Evolutionary conservation across 2,113 vertebrate genomes (phyloP).

Genomic region (Ciconia boyciana): DNA sequence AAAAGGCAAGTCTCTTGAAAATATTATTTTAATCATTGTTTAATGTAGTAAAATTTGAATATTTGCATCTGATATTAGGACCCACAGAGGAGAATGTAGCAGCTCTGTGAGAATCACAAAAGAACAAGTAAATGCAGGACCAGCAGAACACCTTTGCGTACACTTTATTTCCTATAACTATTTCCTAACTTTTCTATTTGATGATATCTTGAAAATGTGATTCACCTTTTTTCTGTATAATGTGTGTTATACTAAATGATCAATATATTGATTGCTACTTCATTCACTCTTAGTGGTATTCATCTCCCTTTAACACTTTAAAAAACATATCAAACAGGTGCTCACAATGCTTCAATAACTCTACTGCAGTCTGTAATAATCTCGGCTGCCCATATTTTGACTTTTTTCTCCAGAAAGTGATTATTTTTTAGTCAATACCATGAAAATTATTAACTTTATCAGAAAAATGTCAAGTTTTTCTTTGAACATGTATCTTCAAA

Average conservation of each 20-base stretch:
- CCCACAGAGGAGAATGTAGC: neutral
- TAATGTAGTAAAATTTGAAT: neutral
- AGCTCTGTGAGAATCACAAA: neutral
- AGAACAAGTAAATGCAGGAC: neutral
- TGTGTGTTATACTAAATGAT: neutral
- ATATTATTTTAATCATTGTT: neutral
- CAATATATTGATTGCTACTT: neutral
- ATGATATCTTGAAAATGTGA: neutral
- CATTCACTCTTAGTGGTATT: neutral
- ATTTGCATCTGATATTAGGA: neutral
- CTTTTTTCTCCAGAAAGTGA: neutral
- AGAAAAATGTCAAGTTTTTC: neutral
- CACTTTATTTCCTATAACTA: neutral
- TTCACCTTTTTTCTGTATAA: neutral
- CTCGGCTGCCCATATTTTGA: neutral
- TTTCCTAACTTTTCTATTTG: neutral
- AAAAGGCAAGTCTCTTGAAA: neutral
- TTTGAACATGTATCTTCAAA: constrained; percentile 26
- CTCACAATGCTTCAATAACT: neutral
- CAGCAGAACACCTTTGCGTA: neutral
- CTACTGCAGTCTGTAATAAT: neutral
- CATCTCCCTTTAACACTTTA: neutral
- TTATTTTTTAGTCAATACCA: constrained; percentile 4
- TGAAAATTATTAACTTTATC: constrained; percentile 40
- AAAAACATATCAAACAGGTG: neutral